Evolutionary conservation across 2,113 vertebrate species (phyloP).

Genomic region (Phoenicopterus ruber): DNA sequence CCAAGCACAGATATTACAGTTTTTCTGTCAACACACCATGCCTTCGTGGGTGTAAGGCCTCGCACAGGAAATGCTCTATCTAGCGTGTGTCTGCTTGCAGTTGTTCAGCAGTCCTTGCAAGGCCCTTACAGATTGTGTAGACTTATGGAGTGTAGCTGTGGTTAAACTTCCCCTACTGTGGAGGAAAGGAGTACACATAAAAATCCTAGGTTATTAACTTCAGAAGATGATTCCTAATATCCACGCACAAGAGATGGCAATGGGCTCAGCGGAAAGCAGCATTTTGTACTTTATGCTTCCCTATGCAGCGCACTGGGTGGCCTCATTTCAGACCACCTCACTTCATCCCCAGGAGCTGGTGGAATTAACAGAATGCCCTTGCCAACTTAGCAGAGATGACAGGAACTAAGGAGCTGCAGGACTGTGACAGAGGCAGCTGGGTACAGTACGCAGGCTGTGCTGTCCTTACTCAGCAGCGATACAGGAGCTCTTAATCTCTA

Average conservation of each 20-base stretch:
- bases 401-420: not conserved
- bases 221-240: not conserved
- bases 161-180: rapidly evolving
- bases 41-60: not conserved
- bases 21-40: not conserved
- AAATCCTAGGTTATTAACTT: not conserved
- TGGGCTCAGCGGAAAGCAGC: not conserved
- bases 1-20: not conserved
- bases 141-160: not conserved
- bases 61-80: not conserved
- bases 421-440: not conserved
- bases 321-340: not conserved
- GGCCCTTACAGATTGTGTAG: too few species aligned
- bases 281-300: not conserved
- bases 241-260: not conserved
- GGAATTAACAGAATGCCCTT: not conserved
- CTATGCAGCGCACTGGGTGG: not conserved
- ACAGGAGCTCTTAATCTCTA: not conserved
- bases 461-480: not conserved
- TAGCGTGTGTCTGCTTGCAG: not conserved
- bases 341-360: not conserved
- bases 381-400: not conserved
- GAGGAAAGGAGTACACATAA: not conserved
- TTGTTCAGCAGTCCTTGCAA: not conserved
- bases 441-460: not conserved